These are phyloP conservation scores for Carollia perspicillata DNA, from an alignment of 2,113 vertebrate genomes.

Conservation along the genomic window DNA sequence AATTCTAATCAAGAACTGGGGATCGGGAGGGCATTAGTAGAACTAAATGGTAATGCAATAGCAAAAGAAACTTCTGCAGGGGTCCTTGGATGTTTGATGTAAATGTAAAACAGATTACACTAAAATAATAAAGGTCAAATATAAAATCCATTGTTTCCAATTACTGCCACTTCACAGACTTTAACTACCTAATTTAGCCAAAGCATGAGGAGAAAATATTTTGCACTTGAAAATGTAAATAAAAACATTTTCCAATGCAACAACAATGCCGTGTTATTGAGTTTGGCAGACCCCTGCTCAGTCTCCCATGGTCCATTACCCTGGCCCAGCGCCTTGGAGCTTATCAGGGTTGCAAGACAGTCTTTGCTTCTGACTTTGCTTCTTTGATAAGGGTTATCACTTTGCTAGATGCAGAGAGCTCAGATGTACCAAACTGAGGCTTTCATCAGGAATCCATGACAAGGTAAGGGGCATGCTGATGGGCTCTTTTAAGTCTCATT, in stretches of 20 bases:
- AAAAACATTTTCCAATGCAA: slow-evolving; percentile 71
- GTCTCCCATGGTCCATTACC: slow-evolving; percentile 70
- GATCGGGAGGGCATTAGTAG: slow-evolving; percentile 52
- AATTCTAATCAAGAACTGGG: slow-evolving; percentile 57
- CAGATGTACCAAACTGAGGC: slow-evolving; percentile 53
- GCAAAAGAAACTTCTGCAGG: slow-evolving; percentile 69
- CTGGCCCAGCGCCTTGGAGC: slow-evolving; percentile 57
- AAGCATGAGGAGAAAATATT: slow-evolving; percentile 56
- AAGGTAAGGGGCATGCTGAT: slow-evolving; percentile 15
- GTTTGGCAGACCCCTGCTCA: slow-evolving; percentile 64
- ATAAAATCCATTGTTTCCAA: slow-evolving; percentile 64
- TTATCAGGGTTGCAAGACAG: slow-evolving; percentile 67
- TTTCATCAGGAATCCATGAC: slow-evolving; percentile 61
- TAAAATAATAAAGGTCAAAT: slow-evolving; percentile 74
- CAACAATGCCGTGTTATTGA: slow-evolving; percentile 48
- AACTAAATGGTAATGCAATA: slow-evolving; percentile 58
- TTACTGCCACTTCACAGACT: slow-evolving; percentile 63
- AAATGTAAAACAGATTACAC: slow-evolving; percentile 68
- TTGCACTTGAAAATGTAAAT: slow-evolving; percentile 77
- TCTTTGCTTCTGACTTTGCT: slow-evolving; percentile 66
- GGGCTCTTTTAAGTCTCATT: not conserved
- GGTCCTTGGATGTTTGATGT: slow-evolving; percentile 72
- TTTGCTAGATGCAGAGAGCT: slow-evolving; percentile 58
- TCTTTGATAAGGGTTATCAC: slow-evolving; percentile 73
- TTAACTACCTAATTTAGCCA: slow-evolving; percentile 60